Base-by-base conservation (phyloP, 1,140 invertebrate species). In the Drosophila kepulauana region DNA sequence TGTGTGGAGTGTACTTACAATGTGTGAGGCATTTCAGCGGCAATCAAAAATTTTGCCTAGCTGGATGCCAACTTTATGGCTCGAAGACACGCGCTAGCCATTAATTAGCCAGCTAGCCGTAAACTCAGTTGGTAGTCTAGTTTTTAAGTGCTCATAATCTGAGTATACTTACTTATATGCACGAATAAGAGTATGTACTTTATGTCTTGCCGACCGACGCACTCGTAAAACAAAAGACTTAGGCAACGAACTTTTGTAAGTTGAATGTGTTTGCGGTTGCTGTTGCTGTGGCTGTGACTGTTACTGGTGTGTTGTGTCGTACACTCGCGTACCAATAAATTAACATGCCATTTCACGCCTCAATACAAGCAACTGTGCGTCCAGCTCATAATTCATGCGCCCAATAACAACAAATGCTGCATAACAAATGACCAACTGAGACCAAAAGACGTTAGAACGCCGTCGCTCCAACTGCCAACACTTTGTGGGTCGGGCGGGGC, bases 301-400 rank as follows among this genome's bases (percentile, higher is more conserved):
- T 33, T 25, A 45, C 49, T 49, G 61, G 5, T 57, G 20, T 25
- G 3, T 25, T 25, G 20, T 25, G 68, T 49, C 46, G 72, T 52
- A 75, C 45, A 75, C 78, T 69, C 62, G 57, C 54, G 28, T 57
- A 75, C 62, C 54, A 74, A 74, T 71, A 73, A 80, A 82, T 69
- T 79, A 88, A 88, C 85, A 88, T 88, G 85, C 85, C 81, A 88
- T 88, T 88, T 88, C 85, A 88, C 85, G 85, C 85, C 85, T 89
- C 81, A 79, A 89, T 81, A 89, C 78, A 85, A 81, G 61, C 52
- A 63, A 75, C 66, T 54, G 63, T 67, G 54, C 48, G 30, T 74
- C 11, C 56, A 61, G 57, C 84, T 88, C 84, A 87, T 88, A 87
- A 88, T 77, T 87, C 79, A 87, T 77, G 79, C 73, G 63, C 76